phyloP scores from a whole-genome alignment of 1,140 invertebrate species.

The Thaumetopoea pityocampa region DNA sequence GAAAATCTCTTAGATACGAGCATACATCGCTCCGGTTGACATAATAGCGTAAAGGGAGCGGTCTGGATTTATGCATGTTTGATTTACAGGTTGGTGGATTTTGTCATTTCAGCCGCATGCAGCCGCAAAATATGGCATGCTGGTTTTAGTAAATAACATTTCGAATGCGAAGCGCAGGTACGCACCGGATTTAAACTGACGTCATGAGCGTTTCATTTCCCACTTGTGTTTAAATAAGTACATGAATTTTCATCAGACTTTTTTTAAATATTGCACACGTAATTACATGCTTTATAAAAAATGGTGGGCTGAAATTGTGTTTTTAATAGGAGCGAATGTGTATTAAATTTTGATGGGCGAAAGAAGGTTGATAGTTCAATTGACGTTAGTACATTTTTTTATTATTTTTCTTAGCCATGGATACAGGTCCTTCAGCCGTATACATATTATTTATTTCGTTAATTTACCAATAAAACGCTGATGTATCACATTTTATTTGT shows the following conservation, averaged over 20 bases:
- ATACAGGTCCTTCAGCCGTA: too few species aligned
- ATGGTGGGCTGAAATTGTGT: slow-evolving; percentile 2
- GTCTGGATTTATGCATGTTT: slow-evolving; percentile 66
- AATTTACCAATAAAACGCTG: too few species aligned
- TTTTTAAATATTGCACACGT: slow-evolving; percentile 17
- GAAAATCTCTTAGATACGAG: slow-evolving; percentile 66
- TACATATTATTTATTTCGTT: too few species aligned
- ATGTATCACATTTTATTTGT: too few species aligned
- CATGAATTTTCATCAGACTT: slow-evolving; percentile 18
- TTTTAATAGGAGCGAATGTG: slow-evolving; percentile 1
- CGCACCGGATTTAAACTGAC: slow-evolving; percentile 5
- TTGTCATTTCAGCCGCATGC: slow-evolving; percentile 37
- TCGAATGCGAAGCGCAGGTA: slow-evolving; percentile 10
- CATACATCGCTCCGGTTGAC: slow-evolving; percentile 69
- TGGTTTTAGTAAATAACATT: slow-evolving; percentile 22
- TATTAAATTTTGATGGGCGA: slow-evolving; percentile 2
- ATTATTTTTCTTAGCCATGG: too few species aligned
- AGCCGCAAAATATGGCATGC: slow-evolving; percentile 31
- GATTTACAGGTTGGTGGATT: slow-evolving; percentile 49
- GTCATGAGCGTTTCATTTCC: slow-evolving; percentile 14
- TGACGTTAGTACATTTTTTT: too few species aligned
- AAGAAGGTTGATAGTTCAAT: too few species aligned
- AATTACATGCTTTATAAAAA: slow-evolving; percentile 14
- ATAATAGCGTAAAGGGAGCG: slow-evolving; percentile 66
- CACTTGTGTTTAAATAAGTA: slow-evolving; percentile 19